Conservation (phyloP, 2,888 invertebrate species). For the Eilema depressum region DNA sequence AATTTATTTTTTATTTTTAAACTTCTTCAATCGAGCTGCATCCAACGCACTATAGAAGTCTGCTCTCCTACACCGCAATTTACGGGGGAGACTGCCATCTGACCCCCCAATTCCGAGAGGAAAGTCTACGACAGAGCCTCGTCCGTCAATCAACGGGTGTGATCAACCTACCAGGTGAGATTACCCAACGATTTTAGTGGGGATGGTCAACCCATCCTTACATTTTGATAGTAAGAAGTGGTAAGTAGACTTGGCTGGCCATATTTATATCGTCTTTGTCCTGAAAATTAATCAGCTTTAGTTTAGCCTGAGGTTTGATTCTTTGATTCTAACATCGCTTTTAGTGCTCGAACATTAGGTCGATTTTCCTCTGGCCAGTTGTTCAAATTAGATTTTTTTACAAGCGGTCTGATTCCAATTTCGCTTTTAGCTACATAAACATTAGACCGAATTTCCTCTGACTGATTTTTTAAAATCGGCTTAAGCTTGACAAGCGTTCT, state of each 20-base stretch:
- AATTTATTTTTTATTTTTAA: too few relatives aligned
- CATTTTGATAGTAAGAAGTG: not conserved
- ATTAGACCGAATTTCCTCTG: not conserved
- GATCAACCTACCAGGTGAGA: not conserved
- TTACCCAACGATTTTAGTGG: too few relatives aligned
- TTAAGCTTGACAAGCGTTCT: not conserved
- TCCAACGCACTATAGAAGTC: not conserved
- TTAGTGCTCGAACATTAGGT: constrained; percentile 2
- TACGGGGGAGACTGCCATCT: not conserved
- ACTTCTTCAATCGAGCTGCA: not conserved
- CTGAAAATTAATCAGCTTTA: not conserved
- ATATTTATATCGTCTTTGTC: not conserved
- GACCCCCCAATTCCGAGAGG: not conserved
- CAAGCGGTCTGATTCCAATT: not conserved
- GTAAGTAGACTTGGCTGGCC: too few relatives aligned
- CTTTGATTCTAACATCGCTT: not conserved
- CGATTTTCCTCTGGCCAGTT: not conserved
- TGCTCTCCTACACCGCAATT: not conserved
- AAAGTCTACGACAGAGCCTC: too few relatives aligned
- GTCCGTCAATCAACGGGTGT: too few relatives aligned
- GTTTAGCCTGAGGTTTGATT: not conserved
- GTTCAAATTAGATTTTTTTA: not conserved
- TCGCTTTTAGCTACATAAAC: not conserved
- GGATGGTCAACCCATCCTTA: not conserved
- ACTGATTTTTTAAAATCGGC: not conserved